Base-by-base conservation (phyloP, 2,888 invertebrate species). In the Hylaea fasciaria region DNA sequence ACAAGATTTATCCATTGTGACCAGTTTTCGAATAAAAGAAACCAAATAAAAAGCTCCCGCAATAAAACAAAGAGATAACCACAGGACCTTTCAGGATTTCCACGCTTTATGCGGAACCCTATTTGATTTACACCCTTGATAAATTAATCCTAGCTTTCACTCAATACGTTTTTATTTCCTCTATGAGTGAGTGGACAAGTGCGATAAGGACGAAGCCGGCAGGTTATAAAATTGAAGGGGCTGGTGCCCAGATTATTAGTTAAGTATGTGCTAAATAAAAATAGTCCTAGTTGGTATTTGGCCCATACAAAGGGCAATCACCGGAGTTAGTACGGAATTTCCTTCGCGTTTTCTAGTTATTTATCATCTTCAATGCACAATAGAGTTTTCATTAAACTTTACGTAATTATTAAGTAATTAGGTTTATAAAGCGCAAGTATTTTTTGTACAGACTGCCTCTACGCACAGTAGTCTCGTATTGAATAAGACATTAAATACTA, bases 111-210 rank as follows among this genome's bases (percentile, higher is more conserved):
- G 39, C 32, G 29, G 40, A 41, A 52, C 39, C 39, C 55, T n/a
- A 62, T 62, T 62, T 53, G 62, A 57, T 62, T 57, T 62, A 56
- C 44, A 17, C 35, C 43, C 28, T 39, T 47, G 53, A 57, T 53
- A 53, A 57, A 55, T 60, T 56, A 66, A 61, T 63, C 49, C 47
- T 13, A 32, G 55, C 52, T 62, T 53, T 59, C 43, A 54, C 54
- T 49, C 48, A 55, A 66, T 66, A 63, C 50, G 57, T 60, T 62
- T 65, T 58, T 62, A 57, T 62, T 56, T 43, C 53, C 61, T 44
- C 41, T 32, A 52, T 53, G 59, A 57, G 47, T 57, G 50, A 59
- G 50, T 64, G 64, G 29, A 41, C 43, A 50, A 37, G 49, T 46
- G 49, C 41, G 60, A 64, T 64, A 60, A 57, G 40, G 48, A 17